phyloP scores from a whole-genome alignment of 2,888 invertebrate species.

The Acanthococcus lagerstroemiae region DNA sequence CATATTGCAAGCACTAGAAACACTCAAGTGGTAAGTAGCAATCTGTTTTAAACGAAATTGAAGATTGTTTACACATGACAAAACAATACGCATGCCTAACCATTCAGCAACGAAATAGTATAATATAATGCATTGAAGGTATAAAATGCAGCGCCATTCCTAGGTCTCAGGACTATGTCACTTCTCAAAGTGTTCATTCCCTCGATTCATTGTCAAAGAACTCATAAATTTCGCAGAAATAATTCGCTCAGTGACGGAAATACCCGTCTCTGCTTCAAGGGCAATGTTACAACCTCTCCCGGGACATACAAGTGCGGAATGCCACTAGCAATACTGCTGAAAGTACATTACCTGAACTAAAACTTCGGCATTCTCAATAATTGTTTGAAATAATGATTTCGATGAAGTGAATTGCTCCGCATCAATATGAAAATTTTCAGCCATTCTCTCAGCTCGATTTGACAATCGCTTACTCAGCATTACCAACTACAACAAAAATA shows the following conservation, averaged over 20 bases:
- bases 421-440: slow-evolving; percentile 22
- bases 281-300: no score
- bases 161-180: no score
- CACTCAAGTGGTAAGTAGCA: slow-evolving; percentile 2
- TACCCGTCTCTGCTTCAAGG: no score
- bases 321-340: not conserved
- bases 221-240: not conserved
- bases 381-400: slow-evolving; percentile 7
- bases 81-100: no score
- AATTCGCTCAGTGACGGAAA: not conserved
- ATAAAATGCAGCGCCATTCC: no score
- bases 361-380: slow-evolving; percentile 10
- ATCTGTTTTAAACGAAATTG: not conserved
- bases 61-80: no score
- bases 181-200: no score
- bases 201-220: no score
- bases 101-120: no score
- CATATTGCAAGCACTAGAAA: slow-evolving; percentile 5
- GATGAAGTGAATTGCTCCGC: slow-evolving; percentile 6
- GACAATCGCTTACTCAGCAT: not conserved
- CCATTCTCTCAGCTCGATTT: slow-evolving; percentile 22
- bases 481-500: not conserved
- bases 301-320: no score
- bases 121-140: no score
- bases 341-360: slow-evolving; percentile 8